Evolutionary conservation across 2,888 invertebrate species (phyloP).

Genomic region (Phymatocera aterrima): DNA sequence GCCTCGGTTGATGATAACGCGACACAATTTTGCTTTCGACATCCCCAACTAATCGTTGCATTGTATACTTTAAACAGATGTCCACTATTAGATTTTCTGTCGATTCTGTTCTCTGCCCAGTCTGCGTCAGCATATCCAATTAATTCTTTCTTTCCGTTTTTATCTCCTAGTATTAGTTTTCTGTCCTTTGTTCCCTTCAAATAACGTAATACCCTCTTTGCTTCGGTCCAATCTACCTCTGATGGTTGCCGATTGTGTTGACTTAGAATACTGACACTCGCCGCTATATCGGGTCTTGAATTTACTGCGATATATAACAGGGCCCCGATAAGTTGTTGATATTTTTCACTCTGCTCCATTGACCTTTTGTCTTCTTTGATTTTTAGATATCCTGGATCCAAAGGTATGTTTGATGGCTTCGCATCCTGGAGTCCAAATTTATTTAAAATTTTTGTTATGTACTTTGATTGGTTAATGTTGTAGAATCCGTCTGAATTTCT

Average conservation of each 20-base stretch:
- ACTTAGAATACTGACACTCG: conserved; percentile 57
- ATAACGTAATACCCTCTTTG: conserved; percentile 58
- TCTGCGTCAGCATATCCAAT: conserved; percentile 64
- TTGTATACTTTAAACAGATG: conserved; percentile 56
- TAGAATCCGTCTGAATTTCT: conserved; percentile 36
- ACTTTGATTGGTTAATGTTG: conserved; percentile 41
- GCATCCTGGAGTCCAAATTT: conserved; percentile 48
- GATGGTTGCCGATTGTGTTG: conserved; percentile 58
- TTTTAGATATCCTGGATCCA: conserved; percentile 49
- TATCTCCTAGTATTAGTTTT: conserved; percentile 48
- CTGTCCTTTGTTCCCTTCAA: conserved; percentile 53
- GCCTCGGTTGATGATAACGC: conserved; percentile 60
- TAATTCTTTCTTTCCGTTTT: conserved; percentile 24
- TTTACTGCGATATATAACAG: conserved; percentile 56
- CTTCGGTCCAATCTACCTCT: conserved; percentile 59
- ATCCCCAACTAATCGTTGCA: conserved; percentile 59
- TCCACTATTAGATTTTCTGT: conserved; percentile 64
- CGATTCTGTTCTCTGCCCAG: conserved; percentile 62
- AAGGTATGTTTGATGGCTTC: conserved; percentile 49
- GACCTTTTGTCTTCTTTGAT: conserved; percentile 9
- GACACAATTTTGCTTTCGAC: conserved; percentile 59
- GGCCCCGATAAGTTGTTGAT: conserved; percentile 48
- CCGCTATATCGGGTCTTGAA: conserved; percentile 60
- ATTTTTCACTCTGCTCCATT: conserved; percentile 29
- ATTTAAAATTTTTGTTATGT: conserved; percentile 46